Conservation (phyloP, 1,140 invertebrate genomes). For the Magallana ariakensis region DNA sequence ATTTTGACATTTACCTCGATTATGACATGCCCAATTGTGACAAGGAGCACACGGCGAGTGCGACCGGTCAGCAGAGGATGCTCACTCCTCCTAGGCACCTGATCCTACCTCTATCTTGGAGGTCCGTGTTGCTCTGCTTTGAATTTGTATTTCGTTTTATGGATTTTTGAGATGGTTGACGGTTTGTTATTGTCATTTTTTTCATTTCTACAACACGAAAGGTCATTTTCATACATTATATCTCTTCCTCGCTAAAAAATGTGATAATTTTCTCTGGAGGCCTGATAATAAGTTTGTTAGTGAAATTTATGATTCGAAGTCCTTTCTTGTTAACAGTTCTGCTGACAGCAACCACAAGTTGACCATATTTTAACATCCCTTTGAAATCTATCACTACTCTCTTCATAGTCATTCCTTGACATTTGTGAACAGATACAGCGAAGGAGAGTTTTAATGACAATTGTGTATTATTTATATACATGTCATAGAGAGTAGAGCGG, state of each 20-base stretch:
- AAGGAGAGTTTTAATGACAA: constrained; percentile 45
- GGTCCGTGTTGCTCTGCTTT: no score
- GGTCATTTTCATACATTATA: neutral
- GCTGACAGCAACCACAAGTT: constrained; percentile 45
- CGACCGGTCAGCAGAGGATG: no score
- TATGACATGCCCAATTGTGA: no score
- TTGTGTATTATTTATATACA: no score
- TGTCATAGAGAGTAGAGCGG: no score
- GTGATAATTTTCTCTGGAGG: neutral
- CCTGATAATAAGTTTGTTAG: neutral
- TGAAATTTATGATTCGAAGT: constrained; percentile 42
- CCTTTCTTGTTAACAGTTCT: constrained; percentile 40
- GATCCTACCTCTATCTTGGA: no score
- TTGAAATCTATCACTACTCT: constrained; percentile 32
- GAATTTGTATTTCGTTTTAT: no score
- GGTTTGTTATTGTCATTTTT: no score
- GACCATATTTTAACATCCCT: constrained; percentile 48
- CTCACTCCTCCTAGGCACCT: no score
- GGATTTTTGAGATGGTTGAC: no score
- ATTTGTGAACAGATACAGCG: constrained; percentile 47
- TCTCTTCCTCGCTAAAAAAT: neutral
- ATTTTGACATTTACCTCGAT: no score
- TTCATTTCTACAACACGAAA: constrained; percentile 41
- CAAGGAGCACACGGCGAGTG: no score
- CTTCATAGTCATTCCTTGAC: constrained; percentile 45